phyloP scores from a whole-genome alignment of 2,888 invertebrate species.

The Incurvaria masculella region DNA sequence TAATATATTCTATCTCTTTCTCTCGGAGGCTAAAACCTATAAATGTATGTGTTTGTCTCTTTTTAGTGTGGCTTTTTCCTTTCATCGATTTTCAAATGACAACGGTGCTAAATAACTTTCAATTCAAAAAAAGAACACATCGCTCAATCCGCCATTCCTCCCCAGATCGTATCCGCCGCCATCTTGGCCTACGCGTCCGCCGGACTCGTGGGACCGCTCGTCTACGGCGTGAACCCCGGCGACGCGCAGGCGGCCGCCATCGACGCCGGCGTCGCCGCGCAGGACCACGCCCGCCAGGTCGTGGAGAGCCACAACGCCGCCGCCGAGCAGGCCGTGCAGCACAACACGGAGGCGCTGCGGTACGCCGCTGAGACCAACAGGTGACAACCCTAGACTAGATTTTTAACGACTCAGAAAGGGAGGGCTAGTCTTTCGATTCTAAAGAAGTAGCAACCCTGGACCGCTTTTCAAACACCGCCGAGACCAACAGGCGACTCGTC shows the following conservation, averaged over 20 bases:
- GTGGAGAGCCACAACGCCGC: constrained; percentile 38
- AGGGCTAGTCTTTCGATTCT: too few species aligned
- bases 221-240: constrained; percentile 37
- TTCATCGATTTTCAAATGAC: too few species aligned
- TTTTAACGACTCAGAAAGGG: too few species aligned
- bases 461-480: too few species aligned
- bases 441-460: too few species aligned
- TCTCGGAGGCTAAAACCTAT: too few species aligned
- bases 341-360: constrained; percentile 36
- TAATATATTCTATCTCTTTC: too few species aligned
- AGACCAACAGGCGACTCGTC: too few species aligned
- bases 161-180: constrained; percentile 48
- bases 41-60: too few species aligned
- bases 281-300: constrained; percentile 32
- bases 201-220: constrained; percentile 32
- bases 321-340: constrained; percentile 36
- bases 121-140: constrained; percentile 9
- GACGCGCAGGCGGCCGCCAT: constrained; percentile 48
- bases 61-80: too few species aligned
- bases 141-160: constrained; percentile 6
- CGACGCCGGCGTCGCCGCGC: constrained; percentile 39
- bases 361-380: constrained; percentile 30
- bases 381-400: too few species aligned
- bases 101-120: too few species aligned
- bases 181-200: constrained; percentile 51